These are phyloP conservation scores for Meteorus sp. DNA, from an alignment of 1,140 invertebrate species.

Conservation along the genomic window DNA sequence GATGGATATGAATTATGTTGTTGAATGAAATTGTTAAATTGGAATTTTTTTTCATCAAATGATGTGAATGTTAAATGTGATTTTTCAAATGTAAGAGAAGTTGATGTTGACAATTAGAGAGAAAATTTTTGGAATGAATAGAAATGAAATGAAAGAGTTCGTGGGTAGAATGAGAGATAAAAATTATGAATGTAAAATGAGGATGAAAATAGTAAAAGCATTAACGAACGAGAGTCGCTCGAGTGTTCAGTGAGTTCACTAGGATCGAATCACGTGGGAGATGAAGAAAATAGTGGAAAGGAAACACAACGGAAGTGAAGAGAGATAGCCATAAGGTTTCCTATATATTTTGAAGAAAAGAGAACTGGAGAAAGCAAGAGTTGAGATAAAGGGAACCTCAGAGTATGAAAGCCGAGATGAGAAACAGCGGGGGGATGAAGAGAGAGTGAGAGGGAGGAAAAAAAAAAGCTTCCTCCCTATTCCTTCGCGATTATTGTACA, in stretches of 20 bases:
- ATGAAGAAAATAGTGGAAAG: slow-evolving; percentile 11
- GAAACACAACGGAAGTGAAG: not conserved
- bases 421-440: not conserved
- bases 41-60: no score
- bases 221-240: slow-evolving; percentile 42
- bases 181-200: slow-evolving; percentile 3
- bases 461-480: slow-evolving; percentile 30
- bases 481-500: slow-evolving; percentile 46
- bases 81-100: no score
- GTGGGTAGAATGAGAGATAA: slow-evolving; percentile 3
- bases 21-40: no score
- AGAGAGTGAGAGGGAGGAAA: slow-evolving; percentile 25
- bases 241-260: slow-evolving; percentile 34
- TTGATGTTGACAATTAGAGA: no score
- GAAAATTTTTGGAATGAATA: no score
- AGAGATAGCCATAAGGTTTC: not conserved
- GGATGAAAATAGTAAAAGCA: slow-evolving; percentile 29
- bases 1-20: no score
- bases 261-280: slow-evolving; percentile 12
- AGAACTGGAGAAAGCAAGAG: not conserved
- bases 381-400: not conserved
- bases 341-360: not conserved
- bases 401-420: not conserved
- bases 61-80: no score
- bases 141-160: no score